Evolutionary conservation across 2,113 vertebrate species (phyloP).

Genomic region (Callorhinus ursinus): DNA sequence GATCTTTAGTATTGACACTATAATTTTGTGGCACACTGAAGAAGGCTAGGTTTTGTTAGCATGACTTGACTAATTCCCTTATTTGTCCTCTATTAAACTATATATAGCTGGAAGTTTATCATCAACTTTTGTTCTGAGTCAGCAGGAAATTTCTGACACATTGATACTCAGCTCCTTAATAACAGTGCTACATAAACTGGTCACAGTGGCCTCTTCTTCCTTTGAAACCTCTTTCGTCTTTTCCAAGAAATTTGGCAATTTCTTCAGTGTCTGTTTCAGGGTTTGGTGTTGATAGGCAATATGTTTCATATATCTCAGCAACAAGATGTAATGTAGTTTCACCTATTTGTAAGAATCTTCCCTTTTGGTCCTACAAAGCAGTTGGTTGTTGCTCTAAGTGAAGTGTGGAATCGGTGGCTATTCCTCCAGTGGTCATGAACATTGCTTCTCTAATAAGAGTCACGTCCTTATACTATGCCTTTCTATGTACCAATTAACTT

Average conservation of each 20-base stretch:
- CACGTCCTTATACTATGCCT: not conserved
- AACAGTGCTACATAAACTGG: not conserved
- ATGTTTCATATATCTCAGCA: not conserved
- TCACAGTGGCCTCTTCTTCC: not conserved
- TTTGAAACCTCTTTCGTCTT: constrained; percentile 22
- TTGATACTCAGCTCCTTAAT: not conserved
- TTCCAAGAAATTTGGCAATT: constrained; percentile 8
- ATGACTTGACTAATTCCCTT: not conserved
- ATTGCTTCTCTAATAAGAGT: not conserved
- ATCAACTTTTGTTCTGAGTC: not conserved
- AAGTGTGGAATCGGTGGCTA: not conserved
- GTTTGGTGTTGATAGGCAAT: not conserved
- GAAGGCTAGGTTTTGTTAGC: not conserved
- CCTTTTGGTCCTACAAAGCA: not conserved
- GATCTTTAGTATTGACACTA: not conserved
- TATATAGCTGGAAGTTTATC: not conserved
- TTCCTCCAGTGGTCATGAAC: not conserved
- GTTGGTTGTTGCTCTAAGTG: not conserved
- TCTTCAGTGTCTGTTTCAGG: not conserved
- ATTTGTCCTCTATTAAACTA: not conserved
- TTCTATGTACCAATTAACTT: not conserved
- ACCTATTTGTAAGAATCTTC: not conserved
- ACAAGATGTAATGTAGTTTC: not conserved
- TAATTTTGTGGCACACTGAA: not conserved
- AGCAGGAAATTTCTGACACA: constrained; percentile 38